Base-by-base conservation (phyloP, 2,888 invertebrate genomes). In the Smittia sp. region DNA sequence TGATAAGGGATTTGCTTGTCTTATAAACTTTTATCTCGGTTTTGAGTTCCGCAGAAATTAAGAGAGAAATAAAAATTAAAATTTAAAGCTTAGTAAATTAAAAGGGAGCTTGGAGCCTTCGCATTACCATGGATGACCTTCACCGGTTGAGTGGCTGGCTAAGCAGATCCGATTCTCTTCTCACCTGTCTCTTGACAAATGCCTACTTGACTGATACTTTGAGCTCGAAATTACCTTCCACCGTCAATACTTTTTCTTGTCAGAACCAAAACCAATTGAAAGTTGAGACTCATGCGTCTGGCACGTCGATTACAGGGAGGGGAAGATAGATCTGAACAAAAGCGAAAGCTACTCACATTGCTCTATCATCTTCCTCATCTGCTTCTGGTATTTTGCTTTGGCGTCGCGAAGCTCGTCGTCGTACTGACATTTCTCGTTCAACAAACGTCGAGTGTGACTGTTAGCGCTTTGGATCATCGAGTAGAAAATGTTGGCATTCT, bases 401-500 rank as follows among this genome's bases (percentile, higher is more conserved):
- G 93, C 93, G 78, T 90, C 90, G 75, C 90, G 89, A 72, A 96
- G 83, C 80, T 97, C 96, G 76, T 96, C 95, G 80, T 96, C 96
- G 77, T 90, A 89, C 75, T 90, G 89, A 75, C 88, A 86, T 83
- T 96, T 96, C 79, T 97, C 96, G 76, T 85, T 88, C 69, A 93
- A 87, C 54, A 97, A 84, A 69, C 96, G 86, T 11, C 96, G 87
- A 6, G 96, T 92, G 79, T 97, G 96, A 0, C 95, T 91, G 83
- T 97, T 96, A 0, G 94, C 94, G 25, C 93, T 93, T 83, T 97
- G 96, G 75, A 97, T 93, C 94, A 97, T 94, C 6, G 95, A 92
- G 82, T 97, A 97, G 83, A 97, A 97, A 54, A 89, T 90, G 79
- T 92, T 95, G 1, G 94, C 89, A 81, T 94, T 96, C 75, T 93